These are phyloP conservation scores for Otolemur crassicaudatus DNA, from an alignment of 2,797 vertebrate species.

Conservation along the genomic window DNA sequence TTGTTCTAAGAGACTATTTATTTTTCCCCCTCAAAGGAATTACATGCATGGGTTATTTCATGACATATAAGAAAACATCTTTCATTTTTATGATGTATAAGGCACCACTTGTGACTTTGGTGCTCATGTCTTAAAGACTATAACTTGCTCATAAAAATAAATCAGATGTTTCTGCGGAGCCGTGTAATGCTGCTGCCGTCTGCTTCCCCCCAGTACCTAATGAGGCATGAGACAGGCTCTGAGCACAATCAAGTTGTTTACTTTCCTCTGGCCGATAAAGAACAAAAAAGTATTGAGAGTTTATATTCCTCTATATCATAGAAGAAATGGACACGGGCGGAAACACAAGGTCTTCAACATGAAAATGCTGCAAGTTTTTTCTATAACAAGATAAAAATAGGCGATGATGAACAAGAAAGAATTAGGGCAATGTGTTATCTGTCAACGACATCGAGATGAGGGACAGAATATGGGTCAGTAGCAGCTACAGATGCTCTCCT, in stretches of 20 bases:
- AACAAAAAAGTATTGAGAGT: slow-evolving; percentile 42
- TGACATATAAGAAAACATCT: slow-evolving; percentile 71
- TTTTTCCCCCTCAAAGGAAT: slow-evolving; percentile 66
- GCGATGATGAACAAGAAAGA: neutral
- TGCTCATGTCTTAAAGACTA: slow-evolving; percentile 76
- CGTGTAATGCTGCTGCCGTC: neutral
- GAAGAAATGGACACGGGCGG: slow-evolving; percentile 41
- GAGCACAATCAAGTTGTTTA: slow-evolving; percentile 75
- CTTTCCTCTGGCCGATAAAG: slow-evolving; percentile 68
- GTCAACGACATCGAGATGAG: neutral
- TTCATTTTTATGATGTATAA: slow-evolving; percentile 80
- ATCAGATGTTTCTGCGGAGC: slow-evolving; percentile 75
- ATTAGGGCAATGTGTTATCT: neutral
- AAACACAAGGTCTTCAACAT: slow-evolving; percentile 10
- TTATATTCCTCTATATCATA: slow-evolving; percentile 52
- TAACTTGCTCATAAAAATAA: slow-evolving; percentile 81
- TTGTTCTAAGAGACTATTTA: slow-evolving; percentile 71
- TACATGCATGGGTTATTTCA: slow-evolving; percentile 74
- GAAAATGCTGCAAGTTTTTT: slow-evolving; percentile 57
- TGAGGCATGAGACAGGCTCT: slow-evolving; percentile 77
- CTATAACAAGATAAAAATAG: slow-evolving; percentile 50
- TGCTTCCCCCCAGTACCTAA: slow-evolving; percentile 69
- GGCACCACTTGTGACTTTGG: slow-evolving; percentile 63
- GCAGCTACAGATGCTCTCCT: neutral
- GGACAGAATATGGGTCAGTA: neutral